Evolutionary conservation across 2,888 invertebrate genomes (phyloP).

Genomic region (Acronicta leporina): DNA sequence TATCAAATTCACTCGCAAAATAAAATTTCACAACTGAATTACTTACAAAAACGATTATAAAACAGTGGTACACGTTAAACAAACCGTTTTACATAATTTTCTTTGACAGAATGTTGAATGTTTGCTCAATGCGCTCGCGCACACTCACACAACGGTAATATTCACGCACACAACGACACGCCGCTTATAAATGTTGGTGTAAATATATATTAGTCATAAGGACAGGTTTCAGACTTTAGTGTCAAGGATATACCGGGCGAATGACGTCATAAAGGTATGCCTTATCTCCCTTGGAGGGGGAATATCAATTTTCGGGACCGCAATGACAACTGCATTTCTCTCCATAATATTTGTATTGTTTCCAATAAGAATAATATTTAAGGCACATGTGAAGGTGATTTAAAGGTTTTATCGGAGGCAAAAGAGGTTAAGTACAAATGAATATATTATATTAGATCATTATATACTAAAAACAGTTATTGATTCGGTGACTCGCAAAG

Average conservation of each 20-base stretch:
- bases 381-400: conserved; percentile 13
- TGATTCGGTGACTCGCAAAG: not conserved
- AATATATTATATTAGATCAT: not conserved
- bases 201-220: conserved; percentile 52
- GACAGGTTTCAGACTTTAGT: conserved; percentile 51
- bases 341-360: not conserved
- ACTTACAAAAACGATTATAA: conserved; percentile 8
- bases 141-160: conserved; percentile 17
- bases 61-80: conserved; percentile 12
- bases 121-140: conserved; percentile 44
- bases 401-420: conserved; percentile 11
- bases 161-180: conserved; percentile 13
- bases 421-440: conserved; percentile 4
- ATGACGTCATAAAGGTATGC: conserved; percentile 34
- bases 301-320: conserved; percentile 4
- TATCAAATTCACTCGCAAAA: not conserved
- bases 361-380: not conserved
- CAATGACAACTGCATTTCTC: not conserved
- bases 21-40: not conserved
- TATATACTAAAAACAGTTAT: not conserved
- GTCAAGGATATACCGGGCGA: conserved; percentile 48
- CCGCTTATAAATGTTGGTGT: conserved; percentile 30
- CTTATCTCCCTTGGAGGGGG: conserved; percentile 14
- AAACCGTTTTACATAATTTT: conserved; percentile 48
- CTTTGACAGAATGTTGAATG: conserved; percentile 43